Conservation (phyloP, 2,888 invertebrate genomes). For the Drosophila ustulata region DNA sequence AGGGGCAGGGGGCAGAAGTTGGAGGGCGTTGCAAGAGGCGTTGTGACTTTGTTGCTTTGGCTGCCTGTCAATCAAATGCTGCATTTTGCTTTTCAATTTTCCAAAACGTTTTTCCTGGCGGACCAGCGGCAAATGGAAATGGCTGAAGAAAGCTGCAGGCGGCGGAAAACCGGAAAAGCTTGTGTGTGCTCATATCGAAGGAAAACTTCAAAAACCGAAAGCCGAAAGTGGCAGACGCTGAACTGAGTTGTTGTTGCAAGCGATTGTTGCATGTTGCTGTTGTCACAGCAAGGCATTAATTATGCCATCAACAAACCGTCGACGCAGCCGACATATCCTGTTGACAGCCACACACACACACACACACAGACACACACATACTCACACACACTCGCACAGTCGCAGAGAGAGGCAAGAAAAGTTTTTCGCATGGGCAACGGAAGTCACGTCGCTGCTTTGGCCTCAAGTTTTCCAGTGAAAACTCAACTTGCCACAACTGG, state of each 20-base stretch:
- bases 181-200: constrained; percentile 37
- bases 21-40: neutral
- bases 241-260: constrained; percentile 3
- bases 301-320: constrained; percentile 73
- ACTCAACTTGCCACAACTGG: constrained; percentile 23
- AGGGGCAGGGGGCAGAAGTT: neutral
- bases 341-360: constrained; percentile 54
- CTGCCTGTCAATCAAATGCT: constrained; percentile 65
- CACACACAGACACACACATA: constrained; percentile 18
- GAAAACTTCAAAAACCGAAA: constrained; percentile 52
- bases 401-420: constrained; percentile 25
- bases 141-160: constrained; percentile 20
- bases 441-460: constrained; percentile 65
- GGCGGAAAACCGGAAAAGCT: constrained; percentile 57
- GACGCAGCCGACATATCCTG: constrained; percentile 68
- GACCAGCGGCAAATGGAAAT: constrained; percentile 15
- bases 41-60: constrained; percentile 23
- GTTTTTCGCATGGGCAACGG: constrained; percentile 70
- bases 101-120: constrained; percentile 21
- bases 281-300: constrained; percentile 72
- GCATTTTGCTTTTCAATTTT: constrained; percentile 65
- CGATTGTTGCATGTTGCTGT: constrained; percentile 43
- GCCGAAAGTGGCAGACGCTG: constrained; percentile 39
- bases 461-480: constrained; percentile 62
- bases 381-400: constrained; percentile 11